A percentile compares a stretch with the other conserved stretches of the same genome.
phyloP scores from a whole-genome alignment of 1,140 invertebrate species.

The Meloidogyne floridensis region DNA sequence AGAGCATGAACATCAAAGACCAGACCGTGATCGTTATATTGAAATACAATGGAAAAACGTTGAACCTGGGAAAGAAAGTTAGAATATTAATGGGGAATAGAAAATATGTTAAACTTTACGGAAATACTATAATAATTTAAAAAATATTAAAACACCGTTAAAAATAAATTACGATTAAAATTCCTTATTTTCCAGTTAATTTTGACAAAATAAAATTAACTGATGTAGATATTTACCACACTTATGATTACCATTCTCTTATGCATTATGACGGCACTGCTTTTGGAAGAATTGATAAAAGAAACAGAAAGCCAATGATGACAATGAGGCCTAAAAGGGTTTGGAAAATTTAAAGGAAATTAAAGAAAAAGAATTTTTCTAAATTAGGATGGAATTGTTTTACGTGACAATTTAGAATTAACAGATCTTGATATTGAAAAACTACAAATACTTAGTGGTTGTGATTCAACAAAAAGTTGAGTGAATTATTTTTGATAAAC shows the following conservation, averaged over 20 bases:
- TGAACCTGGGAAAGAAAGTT: slow-evolving; percentile 39
- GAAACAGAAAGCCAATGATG: slow-evolving; percentile 32
- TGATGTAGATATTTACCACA: slow-evolving; percentile 45
- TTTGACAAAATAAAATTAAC: slow-evolving; percentile 38
- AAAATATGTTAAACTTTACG: background rate
- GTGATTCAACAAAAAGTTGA: slow-evolving; percentile 13
- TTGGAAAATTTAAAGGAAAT: background rate
- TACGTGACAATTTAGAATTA: slow-evolving; percentile 42
- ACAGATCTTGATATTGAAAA: slow-evolving; percentile 44
- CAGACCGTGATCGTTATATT: slow-evolving; percentile 42
- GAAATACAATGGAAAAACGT: slow-evolving; percentile 44
- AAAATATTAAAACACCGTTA: no score
- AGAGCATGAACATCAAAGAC: slow-evolving; percentile 47
- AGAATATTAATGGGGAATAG: background rate
- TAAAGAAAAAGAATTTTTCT: no score
- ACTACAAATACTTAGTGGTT: slow-evolving; percentile 40
- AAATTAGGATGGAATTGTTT: slow-evolving; percentile 22
- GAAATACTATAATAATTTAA: background rate
- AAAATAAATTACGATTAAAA: background rate
- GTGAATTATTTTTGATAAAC: background rate
- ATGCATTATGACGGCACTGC: slow-evolving; percentile 48
- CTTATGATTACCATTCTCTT: slow-evolving; percentile 44
- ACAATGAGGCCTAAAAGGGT: slow-evolving; percentile 46
- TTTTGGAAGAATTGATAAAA: slow-evolving; percentile 38
- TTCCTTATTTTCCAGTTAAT: slow-evolving; percentile 31